These are phyloP conservation scores for Nestor notabilis DNA, from an alignment of 2,113 vertebrate genomes.

Conservation along the genomic window DNA sequence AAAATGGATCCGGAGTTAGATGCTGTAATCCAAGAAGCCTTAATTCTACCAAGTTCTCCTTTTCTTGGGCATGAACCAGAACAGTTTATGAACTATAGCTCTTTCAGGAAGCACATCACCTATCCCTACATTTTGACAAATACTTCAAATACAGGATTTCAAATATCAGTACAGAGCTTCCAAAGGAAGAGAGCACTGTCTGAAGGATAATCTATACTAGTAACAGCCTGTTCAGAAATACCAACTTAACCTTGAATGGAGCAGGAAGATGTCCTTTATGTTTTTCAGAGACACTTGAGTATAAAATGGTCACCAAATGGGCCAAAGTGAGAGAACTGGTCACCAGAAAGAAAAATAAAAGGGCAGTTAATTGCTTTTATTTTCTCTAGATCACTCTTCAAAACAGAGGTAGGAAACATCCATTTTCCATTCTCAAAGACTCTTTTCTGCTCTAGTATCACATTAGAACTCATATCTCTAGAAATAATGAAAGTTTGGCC, in stretches of 20 bases:
- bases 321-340: background rate
- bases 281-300: background rate
- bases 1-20: background rate
- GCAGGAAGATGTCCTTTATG: background rate
- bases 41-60: background rate
- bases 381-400: background rate
- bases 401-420: background rate
- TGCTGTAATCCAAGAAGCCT: background rate
- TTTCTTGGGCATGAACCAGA: background rate
- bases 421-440: background rate
- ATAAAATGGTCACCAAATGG: background rate
- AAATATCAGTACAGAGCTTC: background rate
- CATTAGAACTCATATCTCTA: background rate
- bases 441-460: background rate
- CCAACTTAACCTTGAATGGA: background rate
- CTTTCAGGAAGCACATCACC: background rate
- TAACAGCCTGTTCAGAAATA: background rate
- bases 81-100: background rate
- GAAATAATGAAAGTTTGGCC: background rate
- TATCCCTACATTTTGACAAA: background rate
- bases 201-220: background rate
- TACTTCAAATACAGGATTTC: background rate
- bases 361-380: background rate
- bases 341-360: background rate
- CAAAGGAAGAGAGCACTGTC: background rate